Percentiles rank a stretch among this genome's conserved stretches.
phyloP scores from a whole-genome alignment of 1,140 invertebrate species.

The Watersipora subatra region DNA sequence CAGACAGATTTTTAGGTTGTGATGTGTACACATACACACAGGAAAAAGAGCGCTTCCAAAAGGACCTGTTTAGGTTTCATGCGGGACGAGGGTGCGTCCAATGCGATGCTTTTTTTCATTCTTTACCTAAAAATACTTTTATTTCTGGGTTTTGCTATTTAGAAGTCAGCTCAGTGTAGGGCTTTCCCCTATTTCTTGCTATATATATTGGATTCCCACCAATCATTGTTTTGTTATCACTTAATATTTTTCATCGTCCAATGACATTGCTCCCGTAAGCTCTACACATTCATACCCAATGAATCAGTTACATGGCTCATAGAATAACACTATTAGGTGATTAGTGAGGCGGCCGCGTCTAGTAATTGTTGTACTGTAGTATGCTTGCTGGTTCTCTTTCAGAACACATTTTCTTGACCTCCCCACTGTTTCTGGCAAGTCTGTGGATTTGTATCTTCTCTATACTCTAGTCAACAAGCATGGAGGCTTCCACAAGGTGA shows the following conservation, averaged over 20 bases:
- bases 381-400: slow-evolving; percentile 21
- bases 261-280: no score
- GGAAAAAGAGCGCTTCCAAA: slow-evolving; percentile 59
- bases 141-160: no score
- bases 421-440: slow-evolving; percentile 70
- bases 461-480: slow-evolving; percentile 76
- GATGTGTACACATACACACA: slow-evolving; percentile 55
- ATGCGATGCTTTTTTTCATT: slow-evolving; percentile 8
- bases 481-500: slow-evolving; percentile 83
- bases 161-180: no score
- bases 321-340: no score
- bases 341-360: no score
- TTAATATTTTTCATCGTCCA: no score
- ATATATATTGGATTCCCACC: no score
- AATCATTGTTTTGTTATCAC: no score
- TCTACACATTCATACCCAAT: no score
- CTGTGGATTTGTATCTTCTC: slow-evolving; percentile 76
- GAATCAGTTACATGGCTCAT: no score
- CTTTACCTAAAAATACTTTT: no score
- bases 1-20: slow-evolving; percentile 56
- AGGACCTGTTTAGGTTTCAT: slow-evolving; percentile 67
- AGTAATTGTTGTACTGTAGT: not conserved
- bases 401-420: slow-evolving; percentile 60
- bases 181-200: no score
- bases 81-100: slow-evolving; percentile 62